These are phyloP conservation scores for Euproctis similis DNA, from an alignment of 2,888 invertebrate genomes.

Conservation along the genomic window DNA sequence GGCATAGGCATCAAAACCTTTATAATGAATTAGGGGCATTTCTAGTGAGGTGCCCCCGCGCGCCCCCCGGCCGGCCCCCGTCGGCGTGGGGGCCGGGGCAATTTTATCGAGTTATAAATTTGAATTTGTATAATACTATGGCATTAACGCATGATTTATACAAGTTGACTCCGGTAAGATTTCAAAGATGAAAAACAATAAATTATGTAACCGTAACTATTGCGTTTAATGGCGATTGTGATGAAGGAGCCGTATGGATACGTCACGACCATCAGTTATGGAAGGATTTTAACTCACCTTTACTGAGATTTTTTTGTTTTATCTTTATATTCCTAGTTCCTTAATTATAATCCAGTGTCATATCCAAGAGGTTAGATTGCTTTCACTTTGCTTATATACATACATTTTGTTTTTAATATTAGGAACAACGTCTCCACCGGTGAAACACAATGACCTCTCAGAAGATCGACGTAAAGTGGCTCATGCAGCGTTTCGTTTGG, in stretches of 20 bases:
- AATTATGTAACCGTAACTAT: slow-evolving; percentile 72
- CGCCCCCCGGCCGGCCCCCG: slow-evolving; percentile 28
- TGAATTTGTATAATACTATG: slow-evolving; percentile 74
- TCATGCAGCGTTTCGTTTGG: too few relatives aligned
- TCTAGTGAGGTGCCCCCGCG: slow-evolving; percentile 51
- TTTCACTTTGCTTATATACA: too few relatives aligned
- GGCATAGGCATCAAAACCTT: slow-evolving; percentile 22
- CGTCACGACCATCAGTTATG: slow-evolving; percentile 7
- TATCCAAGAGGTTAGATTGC: too few relatives aligned
- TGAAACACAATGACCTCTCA: too few relatives aligned
- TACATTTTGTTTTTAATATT: too few relatives aligned
- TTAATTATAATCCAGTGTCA: too few relatives aligned
- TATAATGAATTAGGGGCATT: slow-evolving; percentile 63
- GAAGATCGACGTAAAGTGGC: too few relatives aligned
- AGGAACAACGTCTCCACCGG: too few relatives aligned
- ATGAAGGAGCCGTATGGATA: slow-evolving; percentile 33
- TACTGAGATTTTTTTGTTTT: too few relatives aligned
- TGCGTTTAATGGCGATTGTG: slow-evolving; percentile 58
- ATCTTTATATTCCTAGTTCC: too few relatives aligned
- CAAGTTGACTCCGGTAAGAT: slow-evolving; percentile 75
- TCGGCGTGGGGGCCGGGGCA: slow-evolving; percentile 50
- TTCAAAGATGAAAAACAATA: slow-evolving; percentile 77
- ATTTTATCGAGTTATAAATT: slow-evolving; percentile 78
- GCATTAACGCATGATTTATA: slow-evolving; percentile 76
- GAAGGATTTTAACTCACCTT: too few relatives aligned